phyloP scores from a whole-genome alignment of 2,113 vertebrate genomes.

The Ahaetulla prasina region DNA sequence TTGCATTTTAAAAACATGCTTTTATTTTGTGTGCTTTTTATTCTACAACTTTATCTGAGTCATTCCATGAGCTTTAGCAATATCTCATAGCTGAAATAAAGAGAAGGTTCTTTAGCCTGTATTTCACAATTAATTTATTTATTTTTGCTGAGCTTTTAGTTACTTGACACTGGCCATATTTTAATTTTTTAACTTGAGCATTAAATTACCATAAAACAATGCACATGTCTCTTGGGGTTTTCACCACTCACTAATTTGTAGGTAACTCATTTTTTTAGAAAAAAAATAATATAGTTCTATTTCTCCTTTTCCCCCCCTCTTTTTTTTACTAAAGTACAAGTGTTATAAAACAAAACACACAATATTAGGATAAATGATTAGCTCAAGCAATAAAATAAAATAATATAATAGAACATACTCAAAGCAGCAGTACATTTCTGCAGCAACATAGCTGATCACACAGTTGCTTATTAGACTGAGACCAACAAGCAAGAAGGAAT shows the following conservation, averaged over 20 bases:
- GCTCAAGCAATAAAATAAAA: not conserved
- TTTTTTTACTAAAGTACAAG: not conserved
- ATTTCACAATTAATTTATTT: not conserved
- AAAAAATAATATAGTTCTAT: not conserved
- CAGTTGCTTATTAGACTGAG: not conserved
- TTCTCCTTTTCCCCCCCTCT: not conserved
- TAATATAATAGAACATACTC: not conserved
- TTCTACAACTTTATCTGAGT: not conserved
- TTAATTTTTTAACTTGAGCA: not conserved
- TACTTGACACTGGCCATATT: not conserved
- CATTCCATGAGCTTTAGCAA: not conserved
- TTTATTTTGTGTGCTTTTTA: not conserved
- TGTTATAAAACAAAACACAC: not conserved
- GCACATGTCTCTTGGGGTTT: not conserved
- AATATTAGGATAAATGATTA: not conserved
- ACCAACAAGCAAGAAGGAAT: not conserved
- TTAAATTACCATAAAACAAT: not conserved
- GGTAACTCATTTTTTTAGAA: not conserved
- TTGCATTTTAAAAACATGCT: not conserved
- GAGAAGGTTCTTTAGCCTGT: not conserved
- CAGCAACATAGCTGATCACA: not conserved
- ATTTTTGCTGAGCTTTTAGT: not conserved
- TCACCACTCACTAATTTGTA: not conserved
- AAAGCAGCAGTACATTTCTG: not conserved
- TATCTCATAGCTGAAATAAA: not conserved